Evolutionary conservation across 2,113 vertebrate genomes (phyloP), one percentile per base, ranked within the genome.

Genomic region (Dromiciops gliroides): DNA sequence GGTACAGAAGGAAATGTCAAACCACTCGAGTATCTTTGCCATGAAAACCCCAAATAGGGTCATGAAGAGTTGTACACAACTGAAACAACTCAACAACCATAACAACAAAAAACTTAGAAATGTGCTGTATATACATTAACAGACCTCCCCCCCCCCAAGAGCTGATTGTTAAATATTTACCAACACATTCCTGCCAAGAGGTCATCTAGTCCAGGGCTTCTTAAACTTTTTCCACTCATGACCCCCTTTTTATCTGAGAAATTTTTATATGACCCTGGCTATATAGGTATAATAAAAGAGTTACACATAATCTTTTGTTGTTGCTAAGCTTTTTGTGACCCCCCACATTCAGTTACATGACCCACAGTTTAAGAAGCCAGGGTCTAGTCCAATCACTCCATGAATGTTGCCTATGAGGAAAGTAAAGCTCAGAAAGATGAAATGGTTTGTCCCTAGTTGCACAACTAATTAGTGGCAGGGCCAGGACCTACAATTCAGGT

Each of bases 81-180:
- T 67, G 56, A 67, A 67, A 67, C 3, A 4, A 67, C 31, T 67
- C 11, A 67, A 67, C 56, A 67, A 67, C 28, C 31, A 3, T 8
- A 52, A 52, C 51, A 52, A 52, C 7, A 26, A 53, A 51, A 51
- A 51, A 7, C 12, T 51, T 11, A 51, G 11, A 51, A 51, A 14
- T 51, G 11, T 51, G 50, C 12, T 51, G 11, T 11, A 51, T 11
- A 51, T 51, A 83, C 1, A 83, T 83, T 83, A 44, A 16, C 8
- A 83, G 5, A 3, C 3, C n/a, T n/a, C 1, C 3, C 16, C 10
- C 19, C 16, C 67, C 1, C 3, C 5, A 44, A 44, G 5, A 44
- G 6, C n/a, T 83, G 37, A 37, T 83, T 83, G n/a, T 83, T 83
- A n/a, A 83, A 44, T 83, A 83, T 44, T 44, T 83, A 44, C n/a